These are phyloP conservation scores for Mamestra brassicae DNA, from an alignment of 2,888 invertebrate genomes.

Conservation along the genomic window DNA sequence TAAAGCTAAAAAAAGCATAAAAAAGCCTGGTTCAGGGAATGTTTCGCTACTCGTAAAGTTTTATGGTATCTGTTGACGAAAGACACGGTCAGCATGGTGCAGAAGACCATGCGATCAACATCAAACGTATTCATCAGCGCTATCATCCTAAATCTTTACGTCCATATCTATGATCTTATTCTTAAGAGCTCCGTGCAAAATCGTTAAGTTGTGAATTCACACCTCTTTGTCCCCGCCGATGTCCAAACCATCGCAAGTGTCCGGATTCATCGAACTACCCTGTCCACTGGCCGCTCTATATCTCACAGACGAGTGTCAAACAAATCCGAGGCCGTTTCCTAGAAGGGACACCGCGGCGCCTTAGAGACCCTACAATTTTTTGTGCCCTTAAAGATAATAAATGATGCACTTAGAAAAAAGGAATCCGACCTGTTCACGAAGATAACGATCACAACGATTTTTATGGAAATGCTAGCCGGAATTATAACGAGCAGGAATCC, in stretches of 20 bases:
- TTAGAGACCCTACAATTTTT: conserved; percentile 86
- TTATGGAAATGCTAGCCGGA: conserved; percentile 90
- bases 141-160: conserved; percentile 65
- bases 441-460: conserved; percentile 90
- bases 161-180: conserved; percentile 71
- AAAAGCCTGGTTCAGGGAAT: background rate
- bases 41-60: too few relatives aligned
- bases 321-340: conserved; percentile 87
- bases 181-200: conserved; percentile 68
- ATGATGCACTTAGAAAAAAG: conserved; percentile 89
- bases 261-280: conserved; percentile 81
- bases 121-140: conserved; percentile 30
- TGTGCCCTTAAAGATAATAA: conserved; percentile 89
- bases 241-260: conserved; percentile 72
- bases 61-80: background rate
- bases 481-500: conserved; percentile 89
- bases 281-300: conserved; percentile 84
- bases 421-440: conserved; percentile 89
- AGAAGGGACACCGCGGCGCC: conserved; percentile 89
- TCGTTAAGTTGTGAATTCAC: conserved; percentile 82
- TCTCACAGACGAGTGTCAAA: conserved; percentile 90
- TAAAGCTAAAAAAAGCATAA: conserved; percentile 6
- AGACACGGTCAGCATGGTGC: background rate
- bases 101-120: conserved; percentile 3
- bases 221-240: conserved; percentile 81